Evolutionary conservation across 2,113 vertebrate genomes (phyloP).

Genomic region (Halcyon senegalensis): DNA sequence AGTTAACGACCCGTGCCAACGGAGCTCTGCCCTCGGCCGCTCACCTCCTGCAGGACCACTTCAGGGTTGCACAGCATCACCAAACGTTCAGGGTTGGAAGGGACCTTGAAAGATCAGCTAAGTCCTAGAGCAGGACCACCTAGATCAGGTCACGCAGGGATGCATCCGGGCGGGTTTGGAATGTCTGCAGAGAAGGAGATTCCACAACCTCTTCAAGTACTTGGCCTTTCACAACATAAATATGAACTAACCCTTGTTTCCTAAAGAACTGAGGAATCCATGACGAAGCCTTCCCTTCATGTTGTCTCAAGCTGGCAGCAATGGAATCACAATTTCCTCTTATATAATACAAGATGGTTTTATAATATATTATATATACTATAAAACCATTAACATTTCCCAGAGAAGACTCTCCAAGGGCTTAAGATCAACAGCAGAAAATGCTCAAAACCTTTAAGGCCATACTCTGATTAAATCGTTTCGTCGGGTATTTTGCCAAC

Average conservation of each 20-base stretch:
- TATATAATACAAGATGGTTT: too few species aligned
- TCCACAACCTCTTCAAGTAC: too few species aligned
- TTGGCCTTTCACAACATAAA: not conserved
- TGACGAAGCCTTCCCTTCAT: not conserved
- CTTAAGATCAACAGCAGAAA: not conserved
- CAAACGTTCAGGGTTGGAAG: too few species aligned
- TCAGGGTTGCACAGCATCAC: too few species aligned
- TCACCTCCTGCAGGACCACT: not conserved
- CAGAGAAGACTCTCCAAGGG: not conserved
- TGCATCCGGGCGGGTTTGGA: too few species aligned
- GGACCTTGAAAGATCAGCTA: too few species aligned
- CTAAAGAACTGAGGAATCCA: not conserved
- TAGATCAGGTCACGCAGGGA: too few species aligned
- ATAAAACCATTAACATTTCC: not conserved
- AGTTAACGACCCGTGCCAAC: fast-evolving
- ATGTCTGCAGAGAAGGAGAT: too few species aligned
- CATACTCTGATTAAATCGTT: not conserved
- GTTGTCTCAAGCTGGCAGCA: not conserved
- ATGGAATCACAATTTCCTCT: not conserved
- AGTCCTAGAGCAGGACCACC: too few species aligned
- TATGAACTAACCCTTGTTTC: not conserved
- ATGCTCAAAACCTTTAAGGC: not conserved
- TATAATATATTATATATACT: too few species aligned
- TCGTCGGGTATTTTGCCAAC: not conserved
- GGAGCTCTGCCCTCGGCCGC: not conserved